Evolutionary conservation across 2,888 invertebrate genomes (phyloP), one percentile per base, ranked within the genome.

Genomic region (Dioctria linearis): DNA sequence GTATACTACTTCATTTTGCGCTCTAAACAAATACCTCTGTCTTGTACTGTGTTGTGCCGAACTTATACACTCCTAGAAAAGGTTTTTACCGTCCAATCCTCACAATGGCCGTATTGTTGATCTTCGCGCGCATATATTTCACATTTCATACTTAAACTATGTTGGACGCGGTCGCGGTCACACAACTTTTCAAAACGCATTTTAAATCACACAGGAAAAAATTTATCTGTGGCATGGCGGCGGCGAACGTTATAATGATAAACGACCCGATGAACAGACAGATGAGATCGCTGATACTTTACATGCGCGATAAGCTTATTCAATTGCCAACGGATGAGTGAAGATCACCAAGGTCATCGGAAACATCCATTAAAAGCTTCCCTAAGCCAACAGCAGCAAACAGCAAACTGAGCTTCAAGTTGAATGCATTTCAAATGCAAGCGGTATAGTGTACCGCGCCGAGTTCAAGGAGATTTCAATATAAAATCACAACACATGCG

Each of bases 331-430:
- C 51, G 63, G 66, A 66, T 43, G 46, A 25, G 49, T 13, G 63
- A 43, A 76, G 63, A 76, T 76, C 76, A 63, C 63, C 76, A 76
- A 76, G 76, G 76, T 76, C 76, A 76, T 76, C 76, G 76, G 76
- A 76, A 76, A 76, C 63, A 39, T 61, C 76, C 63, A 76, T 76
- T 76, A 76, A 76, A 76, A 76, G 76, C 76, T 76, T 11, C 13
- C 39, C 63, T 25, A 51, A 59, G 59, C 61, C 25, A 13, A 25
- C 9, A 57, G 63, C 6, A 40, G 9, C 25, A 25, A 25, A 2
- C 25, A 25, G 25, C 25, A 25, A 25, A 25, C 25, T 25, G 25
- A 25, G 25, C 25, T 25, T 37, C 43, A 43, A 75, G 73, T 75
- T 75, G 73, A 76, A 76, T 76, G 76, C 76, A 76, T 76, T 76